Evolutionary conservation across 2,797 vertebrate genomes (phyloP), one percentile per base, ranked within the genome.

Genomic region (Valencia hispanica): DNA sequence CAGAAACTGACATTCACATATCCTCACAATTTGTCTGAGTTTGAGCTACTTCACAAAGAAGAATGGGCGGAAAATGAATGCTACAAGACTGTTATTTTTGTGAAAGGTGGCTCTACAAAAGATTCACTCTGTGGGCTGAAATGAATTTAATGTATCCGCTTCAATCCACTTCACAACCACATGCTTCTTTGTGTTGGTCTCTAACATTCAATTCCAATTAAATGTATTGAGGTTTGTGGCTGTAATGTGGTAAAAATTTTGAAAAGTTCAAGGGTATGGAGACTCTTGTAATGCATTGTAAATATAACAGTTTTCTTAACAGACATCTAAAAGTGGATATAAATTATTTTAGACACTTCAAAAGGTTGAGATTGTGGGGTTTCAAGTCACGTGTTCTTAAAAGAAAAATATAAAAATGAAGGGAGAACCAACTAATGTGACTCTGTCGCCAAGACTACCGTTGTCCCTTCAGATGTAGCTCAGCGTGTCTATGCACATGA

Each of bases 371-470:
- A 34, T 73, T 61, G 18, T 73, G 10, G 18, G 55, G 11, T 73
- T 61, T 61, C 14, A 22, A 20, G 39, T 57, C 48, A 51, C 18
- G 11, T 22, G 55, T 22, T 34, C 4, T 45, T 22, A 59, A 30
- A 73, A 61, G 27, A 27, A 61, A 70, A 68, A 47, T 30, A 39
- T 20, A 59, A 80, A 86, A 81, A 68, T 30, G 15, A 86, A 55
- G 74, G 68, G 59, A 73, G 41, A 68, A 84, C 78, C 48, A 81
- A 75, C 69, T 73, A 75, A 79, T 80, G 75, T 69, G 71, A 79
- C 53, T 85, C 79, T 81, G 90, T 94, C 93, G 90, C 90, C 88
- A 89, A 68, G 87, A 88, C 77, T 88, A 89, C 92, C 48, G 80
- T 77, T 86, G 57, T 83, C 89, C 84, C 79, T 79, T 11, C 75